Conservation (phyloP, 2,797 vertebrate genomes). For the Agapornis canus region DNA sequence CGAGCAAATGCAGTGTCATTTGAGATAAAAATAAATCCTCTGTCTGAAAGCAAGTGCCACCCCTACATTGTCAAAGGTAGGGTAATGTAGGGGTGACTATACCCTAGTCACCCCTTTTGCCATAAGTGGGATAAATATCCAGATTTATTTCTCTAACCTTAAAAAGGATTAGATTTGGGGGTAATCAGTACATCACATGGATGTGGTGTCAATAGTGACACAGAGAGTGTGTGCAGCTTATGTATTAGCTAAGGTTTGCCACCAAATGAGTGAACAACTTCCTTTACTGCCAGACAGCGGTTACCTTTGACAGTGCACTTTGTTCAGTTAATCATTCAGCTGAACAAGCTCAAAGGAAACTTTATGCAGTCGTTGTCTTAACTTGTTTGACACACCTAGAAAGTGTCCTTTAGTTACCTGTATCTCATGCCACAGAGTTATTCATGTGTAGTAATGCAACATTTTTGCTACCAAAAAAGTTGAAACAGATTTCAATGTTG, state of each 20-base stretch:
- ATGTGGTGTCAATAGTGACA: neutral
- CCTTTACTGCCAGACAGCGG: neutral
- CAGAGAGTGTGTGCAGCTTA: neutral
- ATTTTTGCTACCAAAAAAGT: constrained; percentile 10
- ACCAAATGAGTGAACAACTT: neutral
- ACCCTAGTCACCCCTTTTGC: neutral
- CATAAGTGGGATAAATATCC: neutral
- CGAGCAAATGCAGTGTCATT: neutral
- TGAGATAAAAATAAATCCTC: neutral
- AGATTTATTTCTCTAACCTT: neutral
- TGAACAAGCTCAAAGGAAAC: neutral
- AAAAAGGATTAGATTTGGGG: neutral
- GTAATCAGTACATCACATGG: neutral
- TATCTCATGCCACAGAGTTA: neutral
- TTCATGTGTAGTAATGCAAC: neutral
- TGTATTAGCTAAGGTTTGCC: neutral
- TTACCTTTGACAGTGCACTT: neutral
- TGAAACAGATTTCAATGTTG: neutral
- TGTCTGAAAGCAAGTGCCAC: neutral
- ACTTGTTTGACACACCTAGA: constrained; percentile 39
- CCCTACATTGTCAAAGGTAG: neutral
- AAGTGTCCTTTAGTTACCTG: neutral
- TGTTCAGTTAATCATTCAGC: neutral
- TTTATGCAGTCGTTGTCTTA: neutral
- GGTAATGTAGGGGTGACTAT: neutral